A percentile compares a stretch with the other conserved stretches of the same genome.
These are phyloP conservation scores for Anneissia japonica DNA, from an alignment of 35 echinoderm and acorn worm species.

Conservation along the genomic window DNA sequence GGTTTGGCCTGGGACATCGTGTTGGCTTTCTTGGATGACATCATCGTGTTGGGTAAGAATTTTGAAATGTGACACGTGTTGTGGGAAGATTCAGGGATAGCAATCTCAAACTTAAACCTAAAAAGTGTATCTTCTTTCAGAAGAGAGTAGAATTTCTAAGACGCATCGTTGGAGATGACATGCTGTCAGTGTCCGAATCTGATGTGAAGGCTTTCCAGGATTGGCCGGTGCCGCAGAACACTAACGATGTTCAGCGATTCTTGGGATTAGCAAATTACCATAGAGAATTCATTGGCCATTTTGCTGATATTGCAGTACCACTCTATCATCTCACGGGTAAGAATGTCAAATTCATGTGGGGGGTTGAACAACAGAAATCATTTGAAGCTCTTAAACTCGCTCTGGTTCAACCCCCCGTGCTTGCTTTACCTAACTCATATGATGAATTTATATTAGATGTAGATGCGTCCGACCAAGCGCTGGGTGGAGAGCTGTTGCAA, in stretches of 20 bases:
- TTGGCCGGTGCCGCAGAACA: not conserved
- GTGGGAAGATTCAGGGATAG: not conserved
- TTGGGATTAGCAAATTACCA: conserved; percentile 47
- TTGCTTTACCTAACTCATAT: not conserved
- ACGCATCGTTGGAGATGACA: not conserved
- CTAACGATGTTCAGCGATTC: conserved; percentile 34
- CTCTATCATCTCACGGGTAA: no score
- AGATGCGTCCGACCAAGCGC: not conserved
- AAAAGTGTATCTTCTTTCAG: conserved; percentile 42
- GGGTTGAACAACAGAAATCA: not conserved
- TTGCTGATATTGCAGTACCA: conserved; percentile 5
- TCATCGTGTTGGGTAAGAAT: conserved; percentile 35
- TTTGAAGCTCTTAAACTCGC: not conserved
- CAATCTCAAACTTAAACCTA: conserved; percentile 41
- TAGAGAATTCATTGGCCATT: conserved; percentile 21
- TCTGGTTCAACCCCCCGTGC: not conserved
- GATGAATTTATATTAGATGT: not conserved
- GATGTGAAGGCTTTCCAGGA: not conserved
- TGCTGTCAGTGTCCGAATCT: not conserved
- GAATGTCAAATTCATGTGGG: not conserved
- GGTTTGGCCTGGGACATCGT: not conserved
- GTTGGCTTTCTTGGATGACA: conserved; percentile 46
- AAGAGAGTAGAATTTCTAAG: conserved; percentile 36
- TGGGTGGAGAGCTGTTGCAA: not conserved
- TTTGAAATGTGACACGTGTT: conserved; percentile 49